Evolutionary conservation across 2,888 invertebrate genomes (phyloP).

Genomic region (Lasioglossum oenotherae): DNA sequence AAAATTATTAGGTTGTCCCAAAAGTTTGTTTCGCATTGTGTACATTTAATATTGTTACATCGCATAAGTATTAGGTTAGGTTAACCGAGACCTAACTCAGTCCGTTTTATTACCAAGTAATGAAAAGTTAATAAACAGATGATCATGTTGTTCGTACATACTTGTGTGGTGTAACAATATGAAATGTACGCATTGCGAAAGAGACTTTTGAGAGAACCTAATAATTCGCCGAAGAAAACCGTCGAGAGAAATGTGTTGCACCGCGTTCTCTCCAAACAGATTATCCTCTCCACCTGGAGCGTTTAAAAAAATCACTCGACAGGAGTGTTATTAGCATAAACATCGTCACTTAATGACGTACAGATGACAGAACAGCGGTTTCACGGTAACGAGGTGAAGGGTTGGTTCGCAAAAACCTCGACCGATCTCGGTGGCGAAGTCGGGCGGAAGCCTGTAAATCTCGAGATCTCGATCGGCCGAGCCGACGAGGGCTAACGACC

Average conservation of each 20-base stretch:
- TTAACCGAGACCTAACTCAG: no score
- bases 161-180: no score
- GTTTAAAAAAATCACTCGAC: background rate
- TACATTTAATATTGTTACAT: no score
- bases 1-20: background rate
- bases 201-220: no score
- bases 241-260: background rate
- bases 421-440: constrained; percentile 20
- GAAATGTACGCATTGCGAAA: no score
- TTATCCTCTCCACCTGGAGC: background rate
- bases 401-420: background rate
- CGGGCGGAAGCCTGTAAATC: constrained; percentile 71
- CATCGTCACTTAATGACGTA: background rate
- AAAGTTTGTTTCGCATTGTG: no score
- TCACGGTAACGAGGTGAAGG: constrained; percentile 1
- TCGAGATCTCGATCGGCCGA: constrained; percentile 68
- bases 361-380: background rate
- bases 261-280: background rate
- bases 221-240: background rate
- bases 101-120: no score
- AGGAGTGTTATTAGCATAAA: background rate
- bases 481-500: constrained; percentile 69
- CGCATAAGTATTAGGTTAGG: no score
- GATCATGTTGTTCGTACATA: no score
- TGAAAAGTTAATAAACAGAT: no score